A percentile compares a stretch with the other conserved stretches of the same genome.
These are phyloP conservation scores for Pheosia gnoma DNA, from an alignment of 2,888 invertebrate genomes.

Conservation along the genomic window DNA sequence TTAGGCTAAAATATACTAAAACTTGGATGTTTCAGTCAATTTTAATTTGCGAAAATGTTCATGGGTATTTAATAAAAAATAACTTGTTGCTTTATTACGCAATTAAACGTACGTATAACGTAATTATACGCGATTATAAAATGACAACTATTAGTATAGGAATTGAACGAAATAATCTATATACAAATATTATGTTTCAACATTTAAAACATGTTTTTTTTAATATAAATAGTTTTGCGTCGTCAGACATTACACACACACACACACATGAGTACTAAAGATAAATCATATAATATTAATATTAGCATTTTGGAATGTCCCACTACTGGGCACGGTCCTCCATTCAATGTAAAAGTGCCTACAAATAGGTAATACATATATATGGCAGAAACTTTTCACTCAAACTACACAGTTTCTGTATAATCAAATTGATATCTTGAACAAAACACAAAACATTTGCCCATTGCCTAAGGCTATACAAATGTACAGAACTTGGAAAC, in stretches of 20 bases:
- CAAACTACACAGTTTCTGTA: conserved; percentile 26
- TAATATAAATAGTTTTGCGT: too few relatives aligned
- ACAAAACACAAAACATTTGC: conserved; percentile 40
- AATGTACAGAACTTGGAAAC: conserved; percentile 30
- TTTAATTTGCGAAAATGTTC: conserved; percentile 20
- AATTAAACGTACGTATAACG: background rate
- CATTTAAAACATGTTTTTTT: too few relatives aligned
- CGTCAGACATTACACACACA: too few relatives aligned
- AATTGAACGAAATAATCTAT: too few relatives aligned
- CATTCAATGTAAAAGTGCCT: too few relatives aligned
- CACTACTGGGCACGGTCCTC: too few relatives aligned
- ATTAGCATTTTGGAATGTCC: too few relatives aligned
- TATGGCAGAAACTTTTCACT: conserved; percentile 19
- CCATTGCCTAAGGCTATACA: conserved; percentile 30
- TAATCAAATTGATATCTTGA: conserved; percentile 40
- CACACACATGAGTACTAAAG: too few relatives aligned
- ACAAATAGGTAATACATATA: background rate
- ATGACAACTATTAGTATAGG: too few relatives aligned
- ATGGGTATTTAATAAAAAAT: conserved; percentile 12
- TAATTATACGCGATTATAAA: too few relatives aligned
- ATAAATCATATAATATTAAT: too few relatives aligned
- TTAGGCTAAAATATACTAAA: conserved; percentile 31
- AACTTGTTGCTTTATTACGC: conserved; percentile 10
- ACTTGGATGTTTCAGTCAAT: conserved; percentile 38
- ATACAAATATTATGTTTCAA: too few relatives aligned